phyloP scores from a whole-genome alignment of 2,113 vertebrate species.

The Centropristis striata region DNA sequence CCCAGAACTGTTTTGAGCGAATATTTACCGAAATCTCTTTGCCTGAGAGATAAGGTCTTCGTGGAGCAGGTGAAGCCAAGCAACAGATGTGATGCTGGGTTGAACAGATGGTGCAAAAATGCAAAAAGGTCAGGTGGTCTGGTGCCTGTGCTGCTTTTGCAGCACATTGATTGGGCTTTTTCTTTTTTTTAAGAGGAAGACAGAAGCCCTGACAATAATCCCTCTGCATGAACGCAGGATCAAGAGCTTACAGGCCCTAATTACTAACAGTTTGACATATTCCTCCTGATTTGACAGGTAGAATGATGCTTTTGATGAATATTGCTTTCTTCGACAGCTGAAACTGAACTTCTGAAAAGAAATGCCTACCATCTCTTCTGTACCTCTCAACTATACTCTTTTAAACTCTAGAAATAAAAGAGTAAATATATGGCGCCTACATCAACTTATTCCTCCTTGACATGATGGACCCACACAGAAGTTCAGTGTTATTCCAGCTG shows the following conservation, averaged over 20 bases:
- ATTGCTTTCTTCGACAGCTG: neutral
- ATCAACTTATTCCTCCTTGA: neutral
- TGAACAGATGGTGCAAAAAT: slow-evolving; percentile 68
- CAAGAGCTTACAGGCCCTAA: slow-evolving; percentile 49
- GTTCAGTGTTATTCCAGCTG: neutral
- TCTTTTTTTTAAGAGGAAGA: slow-evolving; percentile 43
- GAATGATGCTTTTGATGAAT: slow-evolving; percentile 29
- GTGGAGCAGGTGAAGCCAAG: slow-evolving; percentile 52
- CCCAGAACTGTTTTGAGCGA: neutral
- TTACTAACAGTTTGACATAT: slow-evolving; percentile 51
- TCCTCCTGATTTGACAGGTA: slow-evolving; percentile 36
- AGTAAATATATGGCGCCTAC: too few species aligned
- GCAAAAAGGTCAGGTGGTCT: slow-evolving; percentile 61
- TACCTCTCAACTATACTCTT: too few species aligned
- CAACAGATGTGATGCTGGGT: slow-evolving; percentile 63
- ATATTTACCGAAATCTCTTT: slow-evolving; percentile 30
- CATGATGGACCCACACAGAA: neutral
- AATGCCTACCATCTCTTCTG: neutral
- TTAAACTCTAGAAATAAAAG: too few species aligned
- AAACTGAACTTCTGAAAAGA: slow-evolving; percentile 11
- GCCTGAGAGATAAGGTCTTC: slow-evolving; percentile 28
- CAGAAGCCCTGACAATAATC: slow-evolving; percentile 46
- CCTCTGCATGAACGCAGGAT: slow-evolving; percentile 37
- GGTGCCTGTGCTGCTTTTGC: slow-evolving; percentile 23
- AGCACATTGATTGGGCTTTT: slow-evolving; percentile 48